These are phyloP conservation scores for Brenthis ino DNA, from an alignment of 2,888 invertebrate species.

Conservation along the genomic window DNA sequence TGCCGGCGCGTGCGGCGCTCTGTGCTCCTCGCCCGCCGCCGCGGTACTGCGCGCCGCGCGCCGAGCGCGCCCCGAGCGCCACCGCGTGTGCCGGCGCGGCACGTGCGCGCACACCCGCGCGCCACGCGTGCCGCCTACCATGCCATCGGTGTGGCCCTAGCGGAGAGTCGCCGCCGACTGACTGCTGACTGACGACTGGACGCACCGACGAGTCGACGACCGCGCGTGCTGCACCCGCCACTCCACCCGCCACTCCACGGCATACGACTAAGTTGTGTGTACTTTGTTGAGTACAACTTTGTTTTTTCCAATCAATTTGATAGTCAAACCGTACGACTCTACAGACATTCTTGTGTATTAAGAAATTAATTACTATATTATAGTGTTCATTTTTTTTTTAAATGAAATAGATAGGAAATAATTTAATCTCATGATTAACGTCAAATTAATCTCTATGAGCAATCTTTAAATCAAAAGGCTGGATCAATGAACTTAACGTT, in stretches of 20 bases:
- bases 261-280: too few species aligned
- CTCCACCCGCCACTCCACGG: constrained; percentile 9
- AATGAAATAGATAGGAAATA: constrained; percentile 7
- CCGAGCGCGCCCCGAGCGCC: constrained; percentile 43
- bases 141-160: constrained; percentile 58
- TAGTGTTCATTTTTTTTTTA: background rate
- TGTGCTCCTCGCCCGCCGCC: constrained; percentile 54
- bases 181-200: constrained; percentile 61
- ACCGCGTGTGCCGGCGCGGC: constrained; percentile 46
- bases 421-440: constrained; percentile 17
- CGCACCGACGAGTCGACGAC: constrained; percentile 51
- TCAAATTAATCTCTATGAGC: constrained; percentile 34
- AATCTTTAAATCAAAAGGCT: constrained; percentile 38
- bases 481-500: constrained; percentile 68
- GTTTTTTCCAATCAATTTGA: too few species aligned
- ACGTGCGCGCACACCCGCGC: constrained; percentile 52
- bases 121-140: constrained; percentile 48
- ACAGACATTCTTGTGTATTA: background rate
- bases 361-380: background rate
- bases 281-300: too few species aligned
- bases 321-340: too few species aligned
- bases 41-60: constrained; percentile 53
- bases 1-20: constrained; percentile 68
- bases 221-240: constrained; percentile 36
- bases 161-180: constrained; percentile 71